These are phyloP conservation scores for Neuroscelio doddi DNA, from an alignment of 2,888 invertebrate genomes.

Conservation along the genomic window DNA sequence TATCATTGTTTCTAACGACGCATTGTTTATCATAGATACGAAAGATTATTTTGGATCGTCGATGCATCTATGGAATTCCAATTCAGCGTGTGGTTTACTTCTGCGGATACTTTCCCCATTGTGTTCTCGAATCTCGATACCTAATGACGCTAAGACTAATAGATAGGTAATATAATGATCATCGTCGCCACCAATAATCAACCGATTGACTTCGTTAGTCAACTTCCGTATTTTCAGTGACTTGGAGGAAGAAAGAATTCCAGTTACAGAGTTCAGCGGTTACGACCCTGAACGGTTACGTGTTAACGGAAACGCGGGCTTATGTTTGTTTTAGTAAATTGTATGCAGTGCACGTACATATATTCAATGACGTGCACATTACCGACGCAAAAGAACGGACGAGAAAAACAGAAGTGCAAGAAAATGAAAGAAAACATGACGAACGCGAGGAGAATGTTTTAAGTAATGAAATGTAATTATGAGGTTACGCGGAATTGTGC, in stretches of 20 bases:
- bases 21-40: conserved; percentile 19
- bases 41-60: conserved; percentile 14
- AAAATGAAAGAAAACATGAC: too few relatives aligned
- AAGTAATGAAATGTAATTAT: too few relatives aligned
- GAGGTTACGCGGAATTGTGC: too few relatives aligned
- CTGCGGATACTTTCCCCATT: conserved; percentile 33
- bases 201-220: conserved; percentile 4
- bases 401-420: too few relatives aligned
- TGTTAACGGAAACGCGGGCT: conserved; percentile 38
- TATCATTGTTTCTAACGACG: too few relatives aligned
- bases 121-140: conserved; percentile 13
- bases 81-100: conserved; percentile 11
- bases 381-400: too few relatives aligned
- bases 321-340: conserved; percentile 31
- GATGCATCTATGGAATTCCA: conserved; percentile 11
- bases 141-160: too few relatives aligned
- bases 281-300: conserved; percentile 27
- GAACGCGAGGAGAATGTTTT: too few relatives aligned
- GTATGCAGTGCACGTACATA: conserved; percentile 35
- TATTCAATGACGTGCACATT: too few relatives aligned
- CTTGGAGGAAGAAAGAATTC: too few relatives aligned
- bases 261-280: too few relatives aligned
- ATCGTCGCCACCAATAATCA: conserved; percentile 15
- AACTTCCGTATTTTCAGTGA: conserved; percentile 10
- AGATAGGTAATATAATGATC: conserved; percentile 25